Base-by-base conservation (phyloP, 2,888 invertebrate genomes). In the Pyrrhia umbra region DNA sequence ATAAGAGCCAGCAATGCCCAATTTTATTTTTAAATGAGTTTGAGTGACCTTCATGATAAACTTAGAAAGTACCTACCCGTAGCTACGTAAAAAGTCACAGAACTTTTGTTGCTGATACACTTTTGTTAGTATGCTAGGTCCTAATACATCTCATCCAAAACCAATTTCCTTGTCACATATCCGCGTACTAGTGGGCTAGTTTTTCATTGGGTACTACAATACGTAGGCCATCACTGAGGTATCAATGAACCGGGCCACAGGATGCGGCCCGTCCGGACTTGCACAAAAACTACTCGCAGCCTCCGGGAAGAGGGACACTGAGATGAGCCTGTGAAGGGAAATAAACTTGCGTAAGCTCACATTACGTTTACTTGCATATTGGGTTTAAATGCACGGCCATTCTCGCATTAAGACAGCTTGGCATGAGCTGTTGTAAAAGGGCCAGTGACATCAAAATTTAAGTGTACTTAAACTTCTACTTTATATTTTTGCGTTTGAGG, bases 241-340 rank as follows among this genome's bases (percentile, higher is more conserved):
- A 59, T 62, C 68, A 72, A 72, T 78, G 66, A 60, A 71, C 72
- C 49, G 51, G 54, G 57, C 27, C 51, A 57, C 80, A 77, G 80
- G 77, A 77, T 68, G 58, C 43, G 43, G 46, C 34, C 30, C 63
- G 66, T 72, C 68, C 73, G 75, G 65, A 56, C 23, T 18, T 1
- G 3, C 21, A 80, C 55, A 79, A 79, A 79, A 79, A 79, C 75
- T 61, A 59, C 69, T 15, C 63, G 2, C 67, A 80, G 67, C 67
- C 79, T 79, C 77, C 79, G 69, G 73, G 63, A 68, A 37, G 27
- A 27, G 23, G 30, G 46, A 64, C 15, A 49, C 43, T 25, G 37
- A 50, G 37, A 60, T 68, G 55, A 61, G 34, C 13, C 37, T 30
- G 27, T n/a, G 45, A 59, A 20, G 20, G 46, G 61, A 64, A 70